A percentile compares a stretch with the other conserved stretches of the same genome.
These are phyloP conservation scores for Gonatopus flavifemur DNA, from an alignment of 1,140 invertebrate species.

Conservation along the genomic window DNA sequence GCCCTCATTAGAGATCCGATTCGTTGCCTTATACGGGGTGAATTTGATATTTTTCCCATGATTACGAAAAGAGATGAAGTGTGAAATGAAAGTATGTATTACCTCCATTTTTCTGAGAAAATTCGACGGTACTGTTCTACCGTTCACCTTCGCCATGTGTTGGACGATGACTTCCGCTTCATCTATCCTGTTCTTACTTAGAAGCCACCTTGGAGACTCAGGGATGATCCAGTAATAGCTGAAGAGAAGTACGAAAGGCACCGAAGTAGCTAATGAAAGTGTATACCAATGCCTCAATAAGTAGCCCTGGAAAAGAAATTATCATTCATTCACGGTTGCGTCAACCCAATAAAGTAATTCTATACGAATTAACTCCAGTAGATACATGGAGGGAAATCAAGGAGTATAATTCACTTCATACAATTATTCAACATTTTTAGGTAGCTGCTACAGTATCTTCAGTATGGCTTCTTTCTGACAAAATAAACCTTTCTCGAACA, in stretches of 20 bases:
- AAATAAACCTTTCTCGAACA: too few species aligned
- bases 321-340: too few species aligned
- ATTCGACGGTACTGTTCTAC: constrained; percentile 57
- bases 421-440: too few species aligned
- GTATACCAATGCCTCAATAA: constrained; percentile 67
- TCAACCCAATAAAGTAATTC: too few species aligned
- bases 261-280: constrained; percentile 68
- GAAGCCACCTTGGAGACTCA: constrained; percentile 71
- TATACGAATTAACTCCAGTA: too few species aligned
- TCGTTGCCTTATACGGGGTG: too few species aligned
- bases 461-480: too few species aligned
- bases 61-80: not conserved
- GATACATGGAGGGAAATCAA: too few species aligned
- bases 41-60: not conserved
- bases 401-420: too few species aligned
- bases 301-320: constrained; percentile 52
- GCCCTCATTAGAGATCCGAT: too few species aligned
- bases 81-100: too few species aligned
- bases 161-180: constrained; percentile 63
- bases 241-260: constrained; percentile 69
- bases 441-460: too few species aligned
- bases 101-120: constrained; percentile 59
- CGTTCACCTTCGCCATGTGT: constrained; percentile 63
- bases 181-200: constrained; percentile 63
- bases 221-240: constrained; percentile 68